A percentile compares a stretch with the other conserved stretches of the same genome.
Conservation (phyloP, 2,888 invertebrate species). For the Dermolepida albohirtum region DNA sequence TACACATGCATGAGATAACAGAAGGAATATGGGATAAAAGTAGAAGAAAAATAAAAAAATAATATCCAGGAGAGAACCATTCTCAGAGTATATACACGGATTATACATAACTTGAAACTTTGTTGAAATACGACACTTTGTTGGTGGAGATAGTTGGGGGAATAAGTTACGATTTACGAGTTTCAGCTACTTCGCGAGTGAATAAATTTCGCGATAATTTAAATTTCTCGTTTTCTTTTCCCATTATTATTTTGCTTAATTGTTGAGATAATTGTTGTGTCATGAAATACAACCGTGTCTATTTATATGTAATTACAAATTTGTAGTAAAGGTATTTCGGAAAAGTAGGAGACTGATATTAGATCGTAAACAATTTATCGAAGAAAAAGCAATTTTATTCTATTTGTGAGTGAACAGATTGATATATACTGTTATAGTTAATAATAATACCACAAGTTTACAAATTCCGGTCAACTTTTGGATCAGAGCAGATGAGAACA, state of each 20-base stretch:
- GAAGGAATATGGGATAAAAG: conserved; percentile 19
- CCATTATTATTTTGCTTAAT: neutral
- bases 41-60: conserved; percentile 21
- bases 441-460: no score
- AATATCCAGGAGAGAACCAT: conserved; percentile 19
- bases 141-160: conserved; percentile 36
- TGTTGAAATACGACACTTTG: conserved; percentile 43
- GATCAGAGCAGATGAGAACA: no score
- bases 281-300: no score
- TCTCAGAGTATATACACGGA: conserved; percentile 29
- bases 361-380: conserved; percentile 33
- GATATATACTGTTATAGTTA: no score
- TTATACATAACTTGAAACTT: conserved; percentile 45
- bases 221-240: conserved; percentile 15
- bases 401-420: conserved; percentile 24
- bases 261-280: no score
- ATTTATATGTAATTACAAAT: no score
- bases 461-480: no score
- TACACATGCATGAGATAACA: conserved; percentile 3
- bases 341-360: no score
- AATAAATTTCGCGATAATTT: conserved; percentile 23
- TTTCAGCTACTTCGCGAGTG: conserved; percentile 17
- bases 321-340: no score
- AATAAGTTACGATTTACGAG: conserved; percentile 39
- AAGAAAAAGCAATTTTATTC: conserved; percentile 25